Base-by-base conservation (phyloP, 2,888 invertebrate genomes). In the Pelosia muscerda region DNA sequence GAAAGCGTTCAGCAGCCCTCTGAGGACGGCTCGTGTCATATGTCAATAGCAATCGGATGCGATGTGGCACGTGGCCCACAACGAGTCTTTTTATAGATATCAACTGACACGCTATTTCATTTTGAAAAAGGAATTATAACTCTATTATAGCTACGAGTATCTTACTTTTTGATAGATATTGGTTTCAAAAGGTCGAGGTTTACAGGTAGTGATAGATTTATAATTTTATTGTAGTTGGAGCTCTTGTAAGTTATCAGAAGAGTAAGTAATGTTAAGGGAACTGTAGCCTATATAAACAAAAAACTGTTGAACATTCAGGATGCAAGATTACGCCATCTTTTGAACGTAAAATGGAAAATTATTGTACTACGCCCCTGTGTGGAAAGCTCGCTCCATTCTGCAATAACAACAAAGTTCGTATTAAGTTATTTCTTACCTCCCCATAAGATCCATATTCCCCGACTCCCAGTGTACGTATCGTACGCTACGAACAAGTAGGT, bases 11-110 rank as follows among this genome's bases (percentile, higher is more conserved):
- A 83, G 77, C 81, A 82, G 75, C 83, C 72, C 78, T 81, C 82
- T 72, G 74, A 80, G 82, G 77, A 78, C 76, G 82, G 71, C 82
- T 84, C 84, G 79, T 85, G 88, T 88, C 87, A 87, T 87, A 88
- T 88, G 89, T 86, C 90, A 89, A 88, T 87, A 86, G 79, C 82
- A 84, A 88, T 86, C 84, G 81, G 82, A 81, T 81, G 79, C 74
- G 75, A 78, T 69, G 69, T 66, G 76, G 71, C 79, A 81, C 82
- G 76, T 79, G 78, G 66, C 71, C 59, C 72, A 68, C 70, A 73
- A 66, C 73, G 68, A 67, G 76, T 79, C 78, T 77, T 77, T 76
- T 75, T 73, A 77, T 73, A 76, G 72, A 71, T 75, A 72, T 71
- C 71, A 64, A 66, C 61, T 42, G 69, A 60, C 74, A 74, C 69